phyloP scores from a whole-genome alignment of 1,140 invertebrate genomes.

The Cylas formicarius region DNA sequence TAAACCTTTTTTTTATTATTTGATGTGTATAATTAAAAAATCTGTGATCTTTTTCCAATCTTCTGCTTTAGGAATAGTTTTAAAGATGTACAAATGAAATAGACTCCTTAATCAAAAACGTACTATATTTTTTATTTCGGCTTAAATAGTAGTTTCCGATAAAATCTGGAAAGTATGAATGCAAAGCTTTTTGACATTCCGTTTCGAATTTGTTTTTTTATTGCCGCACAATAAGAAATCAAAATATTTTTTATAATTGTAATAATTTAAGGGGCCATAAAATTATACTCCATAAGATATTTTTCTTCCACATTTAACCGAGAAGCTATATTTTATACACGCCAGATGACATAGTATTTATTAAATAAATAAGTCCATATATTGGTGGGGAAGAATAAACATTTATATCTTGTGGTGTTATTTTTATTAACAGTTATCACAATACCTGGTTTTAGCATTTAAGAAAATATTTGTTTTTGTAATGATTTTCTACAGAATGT shows the following conservation, averaged over 20 bases:
- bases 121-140: conserved; percentile 11
- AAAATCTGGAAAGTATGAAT: not conserved
- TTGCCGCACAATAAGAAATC: conserved; percentile 14
- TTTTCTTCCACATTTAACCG: conserved; percentile 12
- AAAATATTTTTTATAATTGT: conserved; percentile 18
- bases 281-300: conserved; percentile 8
- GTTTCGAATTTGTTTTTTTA: no score
- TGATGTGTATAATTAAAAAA: no score
- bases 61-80: conserved; percentile 29
- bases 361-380: conserved; percentile 1
- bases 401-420: conserved; percentile 7
- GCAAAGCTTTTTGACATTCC: conserved; percentile 11
- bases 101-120: conserved; percentile 24
- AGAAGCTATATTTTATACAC: conserved; percentile 15
- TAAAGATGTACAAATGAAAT: conserved; percentile 22
- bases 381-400: not conserved
- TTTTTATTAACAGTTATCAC: conserved; percentile 18
- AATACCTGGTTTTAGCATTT: conserved; percentile 19
- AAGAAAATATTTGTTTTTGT: conserved; percentile 20
- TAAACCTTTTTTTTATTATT: no score
- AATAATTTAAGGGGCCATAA: conserved; percentile 25
- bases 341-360: conserved; percentile 1
- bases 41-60: conserved; percentile 35
- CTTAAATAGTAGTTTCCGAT: conserved; percentile 6
- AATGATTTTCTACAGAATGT: conserved; percentile 30